phyloP scores from a whole-genome alignment of 2,888 invertebrate genomes.

The Pasiphila rectangulata region DNA sequence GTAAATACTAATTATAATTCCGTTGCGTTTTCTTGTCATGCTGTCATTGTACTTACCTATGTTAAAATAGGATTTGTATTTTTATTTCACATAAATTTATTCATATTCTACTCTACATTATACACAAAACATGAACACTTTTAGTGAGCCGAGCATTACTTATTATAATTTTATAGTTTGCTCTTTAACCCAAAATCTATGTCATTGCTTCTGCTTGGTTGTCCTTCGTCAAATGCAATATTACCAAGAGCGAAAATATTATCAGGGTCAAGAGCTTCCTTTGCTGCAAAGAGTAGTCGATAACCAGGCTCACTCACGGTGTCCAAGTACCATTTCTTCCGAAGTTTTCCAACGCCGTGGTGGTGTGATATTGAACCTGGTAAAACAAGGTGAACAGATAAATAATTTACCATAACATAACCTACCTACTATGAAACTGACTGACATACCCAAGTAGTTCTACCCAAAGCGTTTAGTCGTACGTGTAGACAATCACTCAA shows the following conservation, averaged over 20 bases:
- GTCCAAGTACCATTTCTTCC: conserved; percentile 91
- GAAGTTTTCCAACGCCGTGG: conserved; percentile 96
- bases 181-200: conserved; percentile 43
- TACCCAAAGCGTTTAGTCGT: too few species aligned
- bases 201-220: conserved; percentile 25
- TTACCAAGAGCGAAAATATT: conserved; percentile 97
- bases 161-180: conserved; percentile 54
- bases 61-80: too few species aligned
- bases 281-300: conserved; percentile 89
- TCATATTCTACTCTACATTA: too few species aligned
- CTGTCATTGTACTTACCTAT: too few species aligned
- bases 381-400: conserved; percentile 12
- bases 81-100: too few species aligned
- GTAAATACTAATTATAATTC: too few species aligned
- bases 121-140: conserved; percentile 1
- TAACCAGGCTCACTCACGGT: conserved; percentile 92
- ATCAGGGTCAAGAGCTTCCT: conserved; percentile 93
- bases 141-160: neutral
- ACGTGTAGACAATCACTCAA: neutral
- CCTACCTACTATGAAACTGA: neutral
- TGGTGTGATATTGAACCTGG: conserved; percentile 94
- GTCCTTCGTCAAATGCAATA: conserved; percentile 57
- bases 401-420: too few species aligned
- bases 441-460: too few species aligned
- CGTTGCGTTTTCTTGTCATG: too few species aligned